Percentiles rank a stretch among this genome's conserved stretches.
phyloP scores from a whole-genome alignment of 2,113 vertebrate genomes.

The Muntiacus reevesi region DNA sequence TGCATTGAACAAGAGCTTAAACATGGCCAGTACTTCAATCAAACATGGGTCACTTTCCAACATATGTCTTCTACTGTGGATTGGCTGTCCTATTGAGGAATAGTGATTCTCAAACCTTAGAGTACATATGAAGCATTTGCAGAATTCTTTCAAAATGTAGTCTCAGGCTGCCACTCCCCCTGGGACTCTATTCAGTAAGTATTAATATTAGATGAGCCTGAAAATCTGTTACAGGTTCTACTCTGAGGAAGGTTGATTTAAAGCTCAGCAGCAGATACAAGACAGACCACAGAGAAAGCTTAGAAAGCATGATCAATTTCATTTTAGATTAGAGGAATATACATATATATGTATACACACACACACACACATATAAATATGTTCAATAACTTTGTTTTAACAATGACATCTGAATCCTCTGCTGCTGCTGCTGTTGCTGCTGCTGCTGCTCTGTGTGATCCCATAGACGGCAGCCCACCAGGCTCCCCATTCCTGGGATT shows the following conservation, averaged over 20 bases:
- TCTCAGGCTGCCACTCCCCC: background rate
- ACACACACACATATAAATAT: background rate
- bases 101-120: background rate
- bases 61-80: background rate
- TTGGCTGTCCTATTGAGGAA: background rate
- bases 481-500: too few species aligned
- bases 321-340: background rate
- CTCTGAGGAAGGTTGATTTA: background rate
- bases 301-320: background rate
- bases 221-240: background rate
- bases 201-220: background rate
- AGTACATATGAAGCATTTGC: background rate
- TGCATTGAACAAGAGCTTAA: background rate
- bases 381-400: background rate
- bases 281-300: background rate
- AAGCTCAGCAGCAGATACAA: background rate
- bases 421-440: too few species aligned
- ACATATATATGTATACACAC: background rate
- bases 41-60: background rate
- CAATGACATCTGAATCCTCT: background rate
- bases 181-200: background rate
- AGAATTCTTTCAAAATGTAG: background rate
- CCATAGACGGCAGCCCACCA: too few species aligned
- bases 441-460: too few species aligned
- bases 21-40: background rate